Base-by-base conservation (phyloP, 2,888 invertebrate species). In the Trypoxylon attenuatum region DNA sequence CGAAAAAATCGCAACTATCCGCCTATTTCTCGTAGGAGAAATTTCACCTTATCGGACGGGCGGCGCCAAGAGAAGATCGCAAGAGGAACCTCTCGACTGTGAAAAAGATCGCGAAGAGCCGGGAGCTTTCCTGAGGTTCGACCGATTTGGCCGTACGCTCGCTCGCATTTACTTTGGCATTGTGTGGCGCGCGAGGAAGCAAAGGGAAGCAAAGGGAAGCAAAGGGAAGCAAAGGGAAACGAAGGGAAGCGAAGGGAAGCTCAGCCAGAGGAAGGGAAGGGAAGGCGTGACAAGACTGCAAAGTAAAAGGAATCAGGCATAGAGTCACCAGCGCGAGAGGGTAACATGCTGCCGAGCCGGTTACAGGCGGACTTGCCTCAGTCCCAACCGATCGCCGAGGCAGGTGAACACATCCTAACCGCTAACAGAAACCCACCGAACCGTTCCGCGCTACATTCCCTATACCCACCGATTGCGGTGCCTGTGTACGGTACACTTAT, bases 271-370 rank as follows among this genome's bases (percentile, higher is more conserved):
- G 74, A 75, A 79, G 78, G 77, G 80, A 77, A 82, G 76, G 78
- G 77, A 82, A 83, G 82, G 84, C 85, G 84, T 84, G 84, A 85
- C 85, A 82, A 82, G 84, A 82, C 83, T 83, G 81, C 83, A 78
- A 80, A 85, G 85, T 81, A 82, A 85, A 84, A 82, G 84, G 80
- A 84, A 77, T 80, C 81, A 78, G 65, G 80, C 81, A 80, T 81
- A 82, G 81, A 86, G 81, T 85, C 86, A 85, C 85, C 86, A 85
- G 86, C 85, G 82, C 84, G 82, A 83, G 76, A 84, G 86, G 84
- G 83, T 85, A 85, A 86, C 86, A 86, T 85, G 85, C 85, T 83
- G 85, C 84, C 86, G 79, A 86, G 85, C 86, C 86, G 85, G 86
- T 86, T 86, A 81, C 82, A 73, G 78, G 67, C 72, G 72, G 69